Evolutionary conservation across 2,113 vertebrate genomes (phyloP).

Genomic region (Puffinus mauretanicus): DNA sequence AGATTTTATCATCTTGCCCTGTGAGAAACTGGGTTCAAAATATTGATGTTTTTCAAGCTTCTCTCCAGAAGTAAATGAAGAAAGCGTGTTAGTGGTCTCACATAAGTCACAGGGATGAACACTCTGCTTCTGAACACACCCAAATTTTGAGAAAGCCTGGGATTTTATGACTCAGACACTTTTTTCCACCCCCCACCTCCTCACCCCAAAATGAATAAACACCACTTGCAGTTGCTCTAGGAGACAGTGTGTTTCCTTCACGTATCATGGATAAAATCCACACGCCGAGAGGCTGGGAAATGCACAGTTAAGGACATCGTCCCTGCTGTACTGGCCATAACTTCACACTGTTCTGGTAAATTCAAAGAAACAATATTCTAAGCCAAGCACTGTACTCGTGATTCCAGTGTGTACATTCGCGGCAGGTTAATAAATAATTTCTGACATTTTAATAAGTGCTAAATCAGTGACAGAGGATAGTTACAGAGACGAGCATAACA

Average conservation of each 20-base stretch:
- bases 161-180: conserved; percentile 34
- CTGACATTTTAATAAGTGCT: not conserved
- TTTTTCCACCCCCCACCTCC: not conserved
- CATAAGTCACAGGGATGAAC: not conserved
- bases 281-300: not conserved
- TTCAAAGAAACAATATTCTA: not conserved
- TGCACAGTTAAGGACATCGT: not conserved
- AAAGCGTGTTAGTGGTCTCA: not conserved
- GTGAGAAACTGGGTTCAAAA: not conserved
- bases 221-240: not conserved
- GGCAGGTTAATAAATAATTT: not conserved
- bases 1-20: not conserved
- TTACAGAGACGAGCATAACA: not conserved
- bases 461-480: not conserved
- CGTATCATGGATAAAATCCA: not conserved
- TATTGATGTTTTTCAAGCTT: not conserved
- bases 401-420: not conserved
- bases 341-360: not conserved
- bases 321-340: not conserved
- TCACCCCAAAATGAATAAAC: not conserved
- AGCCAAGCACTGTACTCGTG: not conserved
- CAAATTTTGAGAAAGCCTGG: conserved; percentile 22
- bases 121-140: not conserved
- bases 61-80: not conserved
- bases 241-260: not conserved